Base-by-base conservation (phyloP, 2,113 vertebrate species). In the Gobius niger region DNA sequence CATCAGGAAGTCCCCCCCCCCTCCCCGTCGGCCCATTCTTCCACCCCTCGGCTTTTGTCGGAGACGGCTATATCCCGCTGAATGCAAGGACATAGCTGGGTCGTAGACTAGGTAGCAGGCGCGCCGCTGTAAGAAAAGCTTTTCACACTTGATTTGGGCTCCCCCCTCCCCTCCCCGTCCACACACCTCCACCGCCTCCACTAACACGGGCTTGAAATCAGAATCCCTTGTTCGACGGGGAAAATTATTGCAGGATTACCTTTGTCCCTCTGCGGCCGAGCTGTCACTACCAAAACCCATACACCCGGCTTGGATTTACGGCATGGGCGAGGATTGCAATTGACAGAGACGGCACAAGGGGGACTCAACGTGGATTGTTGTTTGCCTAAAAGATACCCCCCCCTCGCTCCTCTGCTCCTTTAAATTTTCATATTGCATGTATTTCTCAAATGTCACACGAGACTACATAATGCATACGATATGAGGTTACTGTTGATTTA, bases 241-340 rank as follows among this genome's bases (percentile, higher is more conserved):
- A 70, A 88, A 88, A 88, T 85, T 66, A 86, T 84, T 84, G 80
- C 74, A 61, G 73, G 88, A 87, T 86, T 85, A 87, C 72, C 75
- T 81, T 81, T 75, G 71, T 77, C 81, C 68, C 77, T 42, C 56
- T 56, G 82, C 44, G 63, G 46, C 70, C 18, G 46, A 2, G 75
- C 76, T 85, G 77, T 75, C 83, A 75, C 47, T 75, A 52, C 47
- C 64, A 34, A 82, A 71, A 18, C 75, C 54, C 4, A 10, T 34
- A 65, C 47, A 65, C 51, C 69, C 52, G 18, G 15, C 56, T 59
- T 63, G 66, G 73, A 80, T 82, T 84, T 80, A 84, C 59, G 74
- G 76, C 73, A 57, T 54, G 53, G 7, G 12, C 0, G 44, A 56
- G 18, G 61, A 63, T 19, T 49, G 50, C 10, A 15, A 62, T 61